Conservation (phyloP, 2,888 invertebrate genomes). For the Odontomyia ornata region DNA sequence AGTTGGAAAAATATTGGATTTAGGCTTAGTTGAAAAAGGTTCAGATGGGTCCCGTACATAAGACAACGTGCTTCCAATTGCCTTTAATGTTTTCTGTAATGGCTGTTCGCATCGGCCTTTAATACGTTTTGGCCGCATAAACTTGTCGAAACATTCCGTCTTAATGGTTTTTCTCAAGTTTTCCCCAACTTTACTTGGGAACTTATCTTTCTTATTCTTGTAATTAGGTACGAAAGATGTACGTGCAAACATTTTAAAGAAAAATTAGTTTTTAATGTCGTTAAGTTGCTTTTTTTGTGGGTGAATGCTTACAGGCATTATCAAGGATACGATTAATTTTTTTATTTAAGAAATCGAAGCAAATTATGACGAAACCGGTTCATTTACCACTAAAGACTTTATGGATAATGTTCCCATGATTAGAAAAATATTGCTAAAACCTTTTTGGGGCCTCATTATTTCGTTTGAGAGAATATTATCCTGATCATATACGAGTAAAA, state of each 20-base stretch:
- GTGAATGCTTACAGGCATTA: too few species aligned
- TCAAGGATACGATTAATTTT: too few species aligned
- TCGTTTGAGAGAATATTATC: too few species aligned
- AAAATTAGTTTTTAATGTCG: slow-evolving; percentile 23
- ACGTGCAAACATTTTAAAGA: slow-evolving; percentile 43
- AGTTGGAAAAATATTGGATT: slow-evolving; percentile 19
- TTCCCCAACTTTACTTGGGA: background rate
- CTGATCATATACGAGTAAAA: too few species aligned
- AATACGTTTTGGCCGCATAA: slow-evolving; percentile 42
- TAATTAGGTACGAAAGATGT: slow-evolving; percentile 44
- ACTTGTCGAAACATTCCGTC: slow-evolving; percentile 45
- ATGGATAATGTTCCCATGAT: too few species aligned
- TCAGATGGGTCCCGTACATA: slow-evolving; percentile 49
- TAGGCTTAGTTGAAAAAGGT: slow-evolving; percentile 27
- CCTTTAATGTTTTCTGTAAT: slow-evolving; percentile 52
- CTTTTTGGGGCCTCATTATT: too few species aligned
- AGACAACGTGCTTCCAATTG: slow-evolving; percentile 55
- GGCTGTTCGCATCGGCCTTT: slow-evolving; percentile 48
- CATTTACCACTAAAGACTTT: too few species aligned
- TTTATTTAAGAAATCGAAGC: too few species aligned
- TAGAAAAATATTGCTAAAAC: too few species aligned
- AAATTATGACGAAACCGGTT: too few species aligned
- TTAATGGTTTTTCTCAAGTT: slow-evolving; percentile 35
- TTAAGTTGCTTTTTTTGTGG: background rate
- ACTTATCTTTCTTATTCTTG: slow-evolving; percentile 38